Conservation (phyloP, 2,888 invertebrate species). For the Agrilus biguttatus region DNA sequence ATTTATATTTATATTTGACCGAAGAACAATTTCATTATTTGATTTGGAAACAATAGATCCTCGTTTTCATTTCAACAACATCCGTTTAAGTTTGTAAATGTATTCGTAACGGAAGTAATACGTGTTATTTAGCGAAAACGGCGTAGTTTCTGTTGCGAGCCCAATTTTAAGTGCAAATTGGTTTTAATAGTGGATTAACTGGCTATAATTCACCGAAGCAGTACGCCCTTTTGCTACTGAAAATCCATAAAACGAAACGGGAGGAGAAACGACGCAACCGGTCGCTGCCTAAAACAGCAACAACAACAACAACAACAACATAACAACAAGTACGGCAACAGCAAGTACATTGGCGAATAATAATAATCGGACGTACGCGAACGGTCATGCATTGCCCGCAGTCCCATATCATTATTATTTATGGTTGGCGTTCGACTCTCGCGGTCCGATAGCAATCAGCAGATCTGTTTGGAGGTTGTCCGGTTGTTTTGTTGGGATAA, state of each 20-base stretch:
- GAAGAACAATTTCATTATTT: no score
- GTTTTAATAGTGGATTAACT: slow-evolving; percentile 12
- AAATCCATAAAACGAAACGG: slow-evolving; percentile 13
- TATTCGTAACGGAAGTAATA: no score
- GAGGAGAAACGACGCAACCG: slow-evolving; percentile 1
- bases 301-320: not conserved
- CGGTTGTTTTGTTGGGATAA: slow-evolving; percentile 19
- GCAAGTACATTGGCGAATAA: no score
- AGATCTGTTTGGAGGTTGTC: slow-evolving; percentile 17
- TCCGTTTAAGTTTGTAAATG: no score
- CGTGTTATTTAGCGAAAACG: no score
- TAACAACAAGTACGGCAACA: not conserved
- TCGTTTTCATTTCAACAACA: no score
- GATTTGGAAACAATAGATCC: no score
- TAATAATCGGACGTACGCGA: no score
- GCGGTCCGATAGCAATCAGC: slow-evolving; percentile 14
- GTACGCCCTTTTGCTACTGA: slow-evolving; percentile 10
- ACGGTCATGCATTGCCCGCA: slow-evolving; percentile 7
- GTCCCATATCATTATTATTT: slow-evolving; percentile 14
- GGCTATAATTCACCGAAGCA: slow-evolving; percentile 10
- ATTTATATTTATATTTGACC: no score
- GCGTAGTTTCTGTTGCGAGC: not conserved
- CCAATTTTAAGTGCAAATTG: slow-evolving; percentile 14
- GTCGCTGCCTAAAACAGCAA: no score
- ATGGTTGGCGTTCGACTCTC: slow-evolving; percentile 11